Evolutionary conservation across 92 coral and sea anemone genomes (phyloP), one percentile per base, ranked within the genome.

Genomic region (Siderastrea radians): DNA sequence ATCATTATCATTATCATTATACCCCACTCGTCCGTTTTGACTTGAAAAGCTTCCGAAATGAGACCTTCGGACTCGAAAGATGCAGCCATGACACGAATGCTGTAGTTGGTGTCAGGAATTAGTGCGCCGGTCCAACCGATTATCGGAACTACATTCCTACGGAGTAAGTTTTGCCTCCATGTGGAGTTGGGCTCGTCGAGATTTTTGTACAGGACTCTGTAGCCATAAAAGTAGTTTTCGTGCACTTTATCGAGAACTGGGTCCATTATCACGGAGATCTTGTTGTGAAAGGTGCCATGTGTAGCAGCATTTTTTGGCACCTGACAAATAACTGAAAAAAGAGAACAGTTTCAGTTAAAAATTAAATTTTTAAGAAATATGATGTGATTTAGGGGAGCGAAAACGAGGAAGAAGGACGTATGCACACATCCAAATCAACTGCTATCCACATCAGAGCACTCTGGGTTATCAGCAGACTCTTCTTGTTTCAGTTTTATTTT

Each of bases 1-100:
- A 55, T 5, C 12, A 44, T n/a, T 49, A 17, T 3, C 0, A 57
- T 58, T 59, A 89, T 93, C 67, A 26, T 26, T 26, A 26, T 92
- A 96, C 98, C 87, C 68, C 87, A 94, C 72, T 96, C 84, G 2
- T 85, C 80, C 46, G 98, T 96, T 17, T 62, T 77, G 49, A 76
- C 67, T 46, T 52, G 53, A 12, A 82, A 64, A 16, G 81, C 68
- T 15, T 70, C 87, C 50, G 91, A 78, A 15, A 72, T 51, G 4
- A 79, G 86, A 44, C 98, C 98, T 47, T 51, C 86, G 19, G 95
- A 93, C 62, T 87, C 79, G 43, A 78, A 83, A 2, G 92, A 92
- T 9, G 12, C 55, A 3, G 93, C 97, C 60, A 68, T 86, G 38
- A 94, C 89, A 13, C 89, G 83, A n/a, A 96, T 71, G 53, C 83